Evolutionary conservation across 2,113 vertebrate species (phyloP), one percentile per base, ranked within the genome.

Genomic region (Fregata magnificens): DNA sequence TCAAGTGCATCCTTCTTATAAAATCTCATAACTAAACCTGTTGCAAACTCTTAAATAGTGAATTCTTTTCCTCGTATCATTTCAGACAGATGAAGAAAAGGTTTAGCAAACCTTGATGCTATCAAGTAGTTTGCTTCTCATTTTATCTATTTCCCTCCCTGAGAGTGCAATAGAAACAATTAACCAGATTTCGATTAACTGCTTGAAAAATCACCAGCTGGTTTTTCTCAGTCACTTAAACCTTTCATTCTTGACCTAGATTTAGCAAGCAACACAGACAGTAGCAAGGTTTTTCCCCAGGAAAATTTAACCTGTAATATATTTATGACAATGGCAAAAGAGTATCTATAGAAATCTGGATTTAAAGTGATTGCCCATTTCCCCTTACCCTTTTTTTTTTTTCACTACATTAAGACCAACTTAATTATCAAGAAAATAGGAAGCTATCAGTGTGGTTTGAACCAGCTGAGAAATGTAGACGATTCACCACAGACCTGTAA

Each of bases 201-300:
- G 79, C 61, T 96, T 94, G 74, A 97, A 96, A 97, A 94, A 96
- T 94, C 79, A 95, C 59, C 88, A 88, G 59, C 40, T 94, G 21
- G 42, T 66, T 94, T 91, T 89, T 92, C 44, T 91, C 66, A 85
- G 63, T 82, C 78, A 93, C 74, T 94, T 95, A 90, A 81, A 92
- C 38, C 16, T 96, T 94, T 97, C 42, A 84, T 96, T 94, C 67
- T 88, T 94, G 73, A 93, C 78, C 73, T 74, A 93, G 71, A 95
- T 96, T 86, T 91, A 96, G 28, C 45, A 62, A 93, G 38, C 11
- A 80, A 73, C 21, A 56, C 31, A 86, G 25, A 76, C 5, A 90
- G 86, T 62, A 91, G 29, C 25, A 49, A 79, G 49, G 4, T 29
- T 73, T 83, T 69, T 56, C 11, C 50, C 29, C 38, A 80, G 66